Percentiles rank a stretch among this genome's conserved stretches.
These are phyloP conservation scores for Coracopsis vasa DNA, from an alignment of 2,113 vertebrate species.

Conservation along the genomic window DNA sequence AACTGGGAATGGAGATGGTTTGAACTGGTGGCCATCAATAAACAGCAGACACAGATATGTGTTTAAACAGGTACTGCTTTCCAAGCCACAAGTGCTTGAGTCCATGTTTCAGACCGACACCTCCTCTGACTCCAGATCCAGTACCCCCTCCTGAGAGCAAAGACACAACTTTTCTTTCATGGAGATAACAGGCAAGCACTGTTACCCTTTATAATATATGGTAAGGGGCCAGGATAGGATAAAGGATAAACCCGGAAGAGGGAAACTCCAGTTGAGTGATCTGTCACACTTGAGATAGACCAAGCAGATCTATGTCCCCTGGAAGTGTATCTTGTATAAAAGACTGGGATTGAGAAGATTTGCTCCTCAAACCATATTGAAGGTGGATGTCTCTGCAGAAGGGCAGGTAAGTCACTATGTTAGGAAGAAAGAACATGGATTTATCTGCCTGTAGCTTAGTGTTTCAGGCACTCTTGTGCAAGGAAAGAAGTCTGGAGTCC, in stretches of 20 bases:
- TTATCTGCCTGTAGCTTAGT: background rate
- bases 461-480: background rate
- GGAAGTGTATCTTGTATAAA: background rate
- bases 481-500: background rate
- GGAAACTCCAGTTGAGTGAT: background rate
- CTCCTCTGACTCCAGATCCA: background rate
- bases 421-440: background rate
- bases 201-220: background rate
- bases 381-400: background rate
- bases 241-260: background rate
- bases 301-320: background rate
- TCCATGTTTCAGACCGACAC: background rate
- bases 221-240: background rate
- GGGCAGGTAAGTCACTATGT: background rate
- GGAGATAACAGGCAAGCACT: background rate
- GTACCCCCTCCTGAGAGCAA: background rate
- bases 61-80: background rate
- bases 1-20: background rate
- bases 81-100: background rate
- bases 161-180: background rate
- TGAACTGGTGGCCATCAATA: background rate
- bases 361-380: background rate
- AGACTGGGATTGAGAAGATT: background rate
- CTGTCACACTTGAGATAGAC: background rate
- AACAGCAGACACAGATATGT: background rate